Evolutionary conservation across 2,113 vertebrate species (phyloP).

Genomic region (Silurus meridionalis): DNA sequence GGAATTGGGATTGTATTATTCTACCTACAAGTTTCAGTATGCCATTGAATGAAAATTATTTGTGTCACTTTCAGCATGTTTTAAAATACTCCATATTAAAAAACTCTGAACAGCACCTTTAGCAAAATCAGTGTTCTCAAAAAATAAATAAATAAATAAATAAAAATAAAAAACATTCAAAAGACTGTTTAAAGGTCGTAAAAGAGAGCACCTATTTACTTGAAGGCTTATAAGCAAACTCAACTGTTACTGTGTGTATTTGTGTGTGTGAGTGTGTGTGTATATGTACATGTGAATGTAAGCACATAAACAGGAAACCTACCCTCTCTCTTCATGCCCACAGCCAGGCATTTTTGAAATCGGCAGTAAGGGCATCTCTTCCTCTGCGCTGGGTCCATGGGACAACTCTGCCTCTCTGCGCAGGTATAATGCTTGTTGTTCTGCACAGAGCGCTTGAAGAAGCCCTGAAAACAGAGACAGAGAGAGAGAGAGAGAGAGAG

Average conservation of each 20-base stretch:
- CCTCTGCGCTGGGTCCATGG: constrained; percentile 75
- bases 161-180: too few relatives aligned
- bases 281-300: too few relatives aligned
- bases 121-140: neutral
- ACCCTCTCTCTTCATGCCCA: constrained; percentile 81
- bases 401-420: constrained; percentile 72
- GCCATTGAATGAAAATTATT: neutral
- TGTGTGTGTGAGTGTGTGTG: too few relatives aligned
- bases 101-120: neutral
- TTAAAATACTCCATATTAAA: neutral
- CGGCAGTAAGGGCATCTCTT: constrained; percentile 79
- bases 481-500: neutral
- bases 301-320: neutral
- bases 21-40: neutral
- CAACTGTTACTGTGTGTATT: neutral
- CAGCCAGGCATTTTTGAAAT: constrained; percentile 78
- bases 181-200: neutral
- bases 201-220: neutral
- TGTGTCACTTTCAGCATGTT: neutral
- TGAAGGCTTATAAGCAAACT: neutral
- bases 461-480: constrained; percentile 65
- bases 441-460: constrained; percentile 81
- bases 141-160: too few relatives aligned
- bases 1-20: too few relatives aligned
- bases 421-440: constrained; percentile 79